phyloP scores from a whole-genome alignment of 2,888 invertebrate genomes.

The Blastobasis adustella region DNA sequence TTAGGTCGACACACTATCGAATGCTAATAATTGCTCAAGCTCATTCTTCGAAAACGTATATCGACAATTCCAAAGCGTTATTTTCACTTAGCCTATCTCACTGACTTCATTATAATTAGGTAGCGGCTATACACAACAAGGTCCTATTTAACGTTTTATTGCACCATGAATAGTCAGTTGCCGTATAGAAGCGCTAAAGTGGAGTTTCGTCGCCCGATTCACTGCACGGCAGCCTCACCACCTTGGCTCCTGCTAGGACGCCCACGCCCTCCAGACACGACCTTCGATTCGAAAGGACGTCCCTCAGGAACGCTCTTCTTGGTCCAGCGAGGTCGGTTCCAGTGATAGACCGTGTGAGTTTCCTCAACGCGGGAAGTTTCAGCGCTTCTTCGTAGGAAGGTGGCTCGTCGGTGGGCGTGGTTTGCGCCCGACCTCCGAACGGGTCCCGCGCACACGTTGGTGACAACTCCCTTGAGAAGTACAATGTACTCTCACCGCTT shows the following conservation, averaged over 20 bases:
- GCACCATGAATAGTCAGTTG: constrained; percentile 52
- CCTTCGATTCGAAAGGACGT: constrained; percentile 64
- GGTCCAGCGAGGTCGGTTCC: constrained; percentile 71
- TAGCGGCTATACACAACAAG: constrained; percentile 10
- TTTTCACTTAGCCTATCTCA: constrained; percentile 19
- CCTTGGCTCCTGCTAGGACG: constrained; percentile 57
- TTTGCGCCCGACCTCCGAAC: constrained; percentile 72
- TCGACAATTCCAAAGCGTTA: constrained; percentile 40
- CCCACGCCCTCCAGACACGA: constrained; percentile 66
- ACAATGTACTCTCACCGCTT: constrained; percentile 44
- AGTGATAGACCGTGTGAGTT: constrained; percentile 75
- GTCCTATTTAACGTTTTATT: constrained; percentile 33
- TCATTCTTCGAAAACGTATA: constrained; percentile 24
- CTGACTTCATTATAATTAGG: constrained; percentile 15
- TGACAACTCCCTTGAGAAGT: constrained; percentile 58
- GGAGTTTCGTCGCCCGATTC: constrained; percentile 63
- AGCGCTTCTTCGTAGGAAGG: constrained; percentile 80
- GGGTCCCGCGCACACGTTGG: constrained; percentile 76
- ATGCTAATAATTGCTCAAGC: constrained; percentile 36
- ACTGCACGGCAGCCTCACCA: constrained; percentile 53
- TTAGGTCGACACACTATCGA: constrained; percentile 3
- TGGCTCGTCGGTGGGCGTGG: constrained; percentile 73
- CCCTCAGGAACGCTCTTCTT: constrained; percentile 65
- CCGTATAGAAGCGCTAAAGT: constrained; percentile 50
- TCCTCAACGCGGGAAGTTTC: constrained; percentile 72